Conservation (phyloP, 2,113 vertebrate genomes). For the Leptobrachium leishanense region DNA sequence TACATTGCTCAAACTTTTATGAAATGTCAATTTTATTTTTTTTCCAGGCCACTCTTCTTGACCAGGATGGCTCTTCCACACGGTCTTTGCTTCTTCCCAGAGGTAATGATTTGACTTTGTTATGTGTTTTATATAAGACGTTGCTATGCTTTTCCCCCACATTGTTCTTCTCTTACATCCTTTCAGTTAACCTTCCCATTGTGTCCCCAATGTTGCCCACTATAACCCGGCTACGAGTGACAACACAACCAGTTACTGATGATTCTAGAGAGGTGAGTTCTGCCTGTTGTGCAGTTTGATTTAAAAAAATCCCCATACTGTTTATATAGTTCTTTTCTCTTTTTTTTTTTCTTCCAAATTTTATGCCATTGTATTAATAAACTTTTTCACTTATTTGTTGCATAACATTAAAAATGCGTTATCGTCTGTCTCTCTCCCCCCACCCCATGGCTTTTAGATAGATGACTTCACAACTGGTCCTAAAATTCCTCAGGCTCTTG, state of each 20-base stretch:
- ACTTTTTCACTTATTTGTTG: background rate
- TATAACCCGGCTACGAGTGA: background rate
- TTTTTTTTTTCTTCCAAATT: background rate
- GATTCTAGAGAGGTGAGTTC: conserved; percentile 23
- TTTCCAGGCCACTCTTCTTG: conserved; percentile 19
- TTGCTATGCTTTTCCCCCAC: background rate
- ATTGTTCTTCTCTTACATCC: background rate
- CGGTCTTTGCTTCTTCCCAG: conserved; percentile 18
- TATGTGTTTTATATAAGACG: background rate
- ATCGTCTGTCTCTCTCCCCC: too few relatives aligned
- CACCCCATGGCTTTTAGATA: conserved; percentile 52
- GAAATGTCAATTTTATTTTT: background rate
- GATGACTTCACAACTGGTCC: conserved; percentile 81
- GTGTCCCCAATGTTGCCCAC: conserved; percentile 23
- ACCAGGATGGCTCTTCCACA: conserved; percentile 7
- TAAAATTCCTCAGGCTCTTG: conserved; percentile 89
- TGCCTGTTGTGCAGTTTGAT: background rate
- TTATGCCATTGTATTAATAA: too few relatives aligned
- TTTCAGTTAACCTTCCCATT: conserved; percentile 20
- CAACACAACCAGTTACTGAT: conserved; percentile 5
- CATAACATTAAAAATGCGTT: too few relatives aligned
- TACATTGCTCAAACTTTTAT: background rate
- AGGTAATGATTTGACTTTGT: conserved; percentile 10
- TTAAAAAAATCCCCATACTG: background rate
- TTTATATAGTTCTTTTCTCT: background rate